A percentile compares a stretch with the other conserved stretches of the same genome.
Evolutionary conservation across 2,888 invertebrate species (phyloP).

Genomic region (Rotaria socialis): DNA sequence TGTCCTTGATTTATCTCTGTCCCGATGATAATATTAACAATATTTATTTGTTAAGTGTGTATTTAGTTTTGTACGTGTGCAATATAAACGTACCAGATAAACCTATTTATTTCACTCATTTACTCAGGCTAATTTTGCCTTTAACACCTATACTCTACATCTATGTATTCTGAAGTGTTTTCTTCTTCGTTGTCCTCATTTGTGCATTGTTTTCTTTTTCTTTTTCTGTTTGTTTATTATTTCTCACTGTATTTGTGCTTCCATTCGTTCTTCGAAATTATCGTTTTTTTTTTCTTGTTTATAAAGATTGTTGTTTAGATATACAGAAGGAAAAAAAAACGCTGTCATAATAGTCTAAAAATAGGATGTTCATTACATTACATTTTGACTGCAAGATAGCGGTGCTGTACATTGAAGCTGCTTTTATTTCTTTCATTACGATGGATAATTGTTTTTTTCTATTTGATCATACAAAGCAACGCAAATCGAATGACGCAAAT

Average conservation of each 20-base stretch:
- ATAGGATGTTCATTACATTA: not conserved
- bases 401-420: not conserved
- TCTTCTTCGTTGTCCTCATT: not conserved
- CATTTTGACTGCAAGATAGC: not conserved
- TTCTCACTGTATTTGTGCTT: constrained; percentile 18
- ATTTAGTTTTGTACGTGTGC: constrained; percentile 23
- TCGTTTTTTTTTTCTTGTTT: not conserved
- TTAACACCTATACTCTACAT: not conserved
- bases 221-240: not conserved
- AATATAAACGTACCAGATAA: constrained; percentile 29
- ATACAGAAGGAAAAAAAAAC: not conserved
- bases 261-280: not conserved
- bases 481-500: too few relatives aligned
- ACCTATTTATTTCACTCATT: constrained; percentile 29
- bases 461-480: too few relatives aligned
- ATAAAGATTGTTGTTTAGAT: constrained; percentile 1
- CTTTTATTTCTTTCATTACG: too few relatives aligned
- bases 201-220: constrained; percentile 16
- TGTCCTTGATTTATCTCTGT: not conserved
- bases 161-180: not conserved
- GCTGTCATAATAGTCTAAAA: not conserved
- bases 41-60: constrained; percentile 14
- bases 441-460: too few relatives aligned
- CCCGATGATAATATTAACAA: not conserved
- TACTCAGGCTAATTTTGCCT: not conserved